phyloP scores from a whole-genome alignment of 1,140 invertebrate species.

The Chrysoperla carnea region DNA sequence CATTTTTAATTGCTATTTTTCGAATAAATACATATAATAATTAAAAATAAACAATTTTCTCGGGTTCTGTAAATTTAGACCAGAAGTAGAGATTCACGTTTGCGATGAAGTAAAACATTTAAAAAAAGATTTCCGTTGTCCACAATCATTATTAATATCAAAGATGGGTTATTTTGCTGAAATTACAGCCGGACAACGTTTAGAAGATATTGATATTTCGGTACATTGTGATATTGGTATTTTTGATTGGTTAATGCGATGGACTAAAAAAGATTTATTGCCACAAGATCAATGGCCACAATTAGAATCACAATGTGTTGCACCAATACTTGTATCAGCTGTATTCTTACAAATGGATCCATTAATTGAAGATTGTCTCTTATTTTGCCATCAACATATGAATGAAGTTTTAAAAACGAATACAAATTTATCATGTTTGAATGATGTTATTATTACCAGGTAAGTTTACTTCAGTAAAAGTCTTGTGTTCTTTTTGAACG shows the following conservation, averaged over 20 bases:
- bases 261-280: slow-evolving; percentile 62
- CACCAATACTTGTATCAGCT: slow-evolving; percentile 83
- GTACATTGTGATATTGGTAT: slow-evolving; percentile 86
- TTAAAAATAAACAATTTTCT: slow-evolving; percentile 17
- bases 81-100: slow-evolving; percentile 70
- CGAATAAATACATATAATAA: too few relatives aligned
- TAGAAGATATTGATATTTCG: slow-evolving; percentile 93
- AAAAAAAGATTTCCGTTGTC: slow-evolving; percentile 75
- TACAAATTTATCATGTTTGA: slow-evolving; percentile 63
- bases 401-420: slow-evolving; percentile 60
- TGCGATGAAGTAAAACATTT: slow-evolving; percentile 74
- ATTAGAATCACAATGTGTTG: slow-evolving; percentile 67
- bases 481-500: too few relatives aligned
- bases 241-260: slow-evolving; percentile 94
- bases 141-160: slow-evolving; percentile 62
- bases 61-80: too few relatives aligned
- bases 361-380: slow-evolving; percentile 61
- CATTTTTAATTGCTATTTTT: too few relatives aligned
- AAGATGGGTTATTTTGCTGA: slow-evolving; percentile 94
- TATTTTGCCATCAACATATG: slow-evolving; percentile 61
- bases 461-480: slow-evolving; percentile 19
- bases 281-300: slow-evolving; percentile 47
- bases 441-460: slow-evolving; percentile 58
- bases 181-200: slow-evolving; percentile 61
- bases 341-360: slow-evolving; percentile 89